Evolutionary conservation across 1,140 invertebrate genomes (phyloP), one percentile per base, ranked within the genome.

Genomic region (Agraylea sexmaculata): DNA sequence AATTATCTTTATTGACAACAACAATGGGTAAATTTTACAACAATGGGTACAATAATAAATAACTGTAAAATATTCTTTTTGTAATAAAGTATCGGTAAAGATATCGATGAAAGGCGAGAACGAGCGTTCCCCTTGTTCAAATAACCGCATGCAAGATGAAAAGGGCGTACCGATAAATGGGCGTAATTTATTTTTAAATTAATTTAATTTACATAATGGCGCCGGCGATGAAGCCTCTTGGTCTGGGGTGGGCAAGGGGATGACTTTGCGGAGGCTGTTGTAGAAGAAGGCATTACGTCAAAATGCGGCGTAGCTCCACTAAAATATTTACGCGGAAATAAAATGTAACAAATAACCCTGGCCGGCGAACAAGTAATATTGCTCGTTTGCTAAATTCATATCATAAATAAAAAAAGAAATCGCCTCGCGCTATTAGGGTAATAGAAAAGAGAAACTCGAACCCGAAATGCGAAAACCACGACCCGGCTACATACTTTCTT

Each of bases 331-430:
- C 45, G 45, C 33, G 43, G 42, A 45, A 49, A 49, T 49, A 49
- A 49, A 45, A 49, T 43, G 44, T 49, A 49, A 49, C 47, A 49
- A 49, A 49, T 49, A 49, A 49, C 47, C 42, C 39, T 43, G 47
- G 47, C 47, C 47, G 45, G 45, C 40, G 45, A 49, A 49, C 47
- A 49, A 49, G 47, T 49, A 49, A 49, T 49, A 49, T 49, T 43
- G 47, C 43, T 49, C 47, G 47, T 49, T 49, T 49, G 45, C 40
- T 49, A 49, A 49, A 49, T 49, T 49, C 47, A 49, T 49, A 49
- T 40, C 47, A 49, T 49, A 49, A 49, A 49, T 49, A 49, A 49
- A 49, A n/a, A n/a, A 49, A 45, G 47, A 49, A 49, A 49, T 49
- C 47, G 47, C 47, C 47, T 33, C 39, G n/a, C n/a, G 43, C 47